Percentiles rank a stretch among this genome's conserved stretches.
Evolutionary conservation across 2,797 vertebrate genomes (phyloP).

Genomic region (Poeciliopsis infans): DNA sequence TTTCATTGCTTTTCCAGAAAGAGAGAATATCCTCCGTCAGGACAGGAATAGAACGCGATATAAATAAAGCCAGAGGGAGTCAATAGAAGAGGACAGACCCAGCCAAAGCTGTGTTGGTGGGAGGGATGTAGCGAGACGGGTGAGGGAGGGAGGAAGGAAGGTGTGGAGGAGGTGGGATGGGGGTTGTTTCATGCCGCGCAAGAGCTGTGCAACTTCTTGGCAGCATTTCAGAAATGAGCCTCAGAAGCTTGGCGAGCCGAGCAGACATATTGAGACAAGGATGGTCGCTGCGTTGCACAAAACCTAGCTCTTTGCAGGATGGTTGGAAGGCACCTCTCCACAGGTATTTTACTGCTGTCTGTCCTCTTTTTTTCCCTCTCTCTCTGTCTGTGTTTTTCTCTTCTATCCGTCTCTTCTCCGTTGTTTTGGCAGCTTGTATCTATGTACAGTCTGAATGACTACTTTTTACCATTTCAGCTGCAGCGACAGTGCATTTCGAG

Average conservation of each 20-base stretch:
- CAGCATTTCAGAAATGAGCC: conserved; percentile 88
- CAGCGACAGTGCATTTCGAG: conserved; percentile 44
- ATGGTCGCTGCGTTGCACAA: conserved; percentile 82
- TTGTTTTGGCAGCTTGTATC: conserved; percentile 54
- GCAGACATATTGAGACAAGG: conserved; percentile 88
- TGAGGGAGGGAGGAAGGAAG: conserved; percentile 69
- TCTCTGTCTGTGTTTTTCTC: conserved; percentile 23
- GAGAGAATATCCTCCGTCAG: conserved; percentile 69
- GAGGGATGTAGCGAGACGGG: conserved; percentile 68
- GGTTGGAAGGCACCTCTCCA: conserved; percentile 88
- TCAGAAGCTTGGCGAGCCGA: conserved; percentile 81
- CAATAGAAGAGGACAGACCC: conserved; percentile 73
- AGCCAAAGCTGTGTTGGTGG: conserved; percentile 71
- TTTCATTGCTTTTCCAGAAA: conserved; percentile 63
- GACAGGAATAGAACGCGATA: conserved; percentile 77
- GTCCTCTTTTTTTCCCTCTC: conserved; percentile 24
- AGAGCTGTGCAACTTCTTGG: conserved; percentile 86
- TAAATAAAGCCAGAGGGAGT: conserved; percentile 79
- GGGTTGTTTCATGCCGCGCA: conserved; percentile 75
- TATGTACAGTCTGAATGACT: conserved; percentile 27
- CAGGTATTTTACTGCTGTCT: conserved; percentile 85
- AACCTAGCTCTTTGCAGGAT: conserved; percentile 87
- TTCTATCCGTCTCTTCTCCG: conserved; percentile 34
- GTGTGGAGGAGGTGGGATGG: conserved; percentile 22
- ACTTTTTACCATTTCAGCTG: conserved; percentile 39